These are phyloP conservation scores for Pterobdella sp. DNA, from an alignment of 2,888 invertebrate species.

Conservation along the genomic window DNA sequence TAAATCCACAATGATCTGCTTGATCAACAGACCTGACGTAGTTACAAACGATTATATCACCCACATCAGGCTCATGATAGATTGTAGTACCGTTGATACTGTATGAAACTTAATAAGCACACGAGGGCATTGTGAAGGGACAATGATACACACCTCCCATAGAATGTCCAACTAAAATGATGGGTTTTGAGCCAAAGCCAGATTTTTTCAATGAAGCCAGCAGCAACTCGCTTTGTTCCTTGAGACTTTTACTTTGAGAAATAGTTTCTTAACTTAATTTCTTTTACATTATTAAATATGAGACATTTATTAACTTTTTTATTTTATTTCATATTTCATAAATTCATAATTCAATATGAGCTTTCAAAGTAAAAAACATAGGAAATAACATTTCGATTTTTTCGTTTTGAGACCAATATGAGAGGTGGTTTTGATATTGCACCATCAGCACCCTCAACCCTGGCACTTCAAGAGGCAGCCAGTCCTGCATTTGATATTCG, in stretches of 20 bases:
- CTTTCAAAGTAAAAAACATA: background rate
- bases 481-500: slow-evolving; percentile 59
- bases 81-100: background rate
- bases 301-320: background rate
- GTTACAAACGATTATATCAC: background rate
- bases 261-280: background rate
- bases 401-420: slow-evolving; percentile 42
- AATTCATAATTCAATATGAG: background rate
- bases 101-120: background rate
- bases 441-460: slow-evolving; percentile 72
- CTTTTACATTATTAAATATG: background rate
- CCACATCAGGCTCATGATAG: background rate
- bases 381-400: background rate
- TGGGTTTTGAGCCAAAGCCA: slow-evolving; percentile 71
- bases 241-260: slow-evolving; percentile 41
- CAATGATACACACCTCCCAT: slow-evolving; percentile 68
- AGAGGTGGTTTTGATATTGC: slow-evolving; percentile 69
- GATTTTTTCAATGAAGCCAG: slow-evolving; percentile 63
- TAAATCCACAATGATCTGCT: slow-evolving; percentile 59
- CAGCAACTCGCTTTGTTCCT: slow-evolving; percentile 41
- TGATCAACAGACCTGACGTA: slow-evolving; percentile 65
- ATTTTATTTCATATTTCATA: background rate
- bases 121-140: background rate
- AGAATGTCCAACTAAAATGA: slow-evolving; percentile 84
- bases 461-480: slow-evolving; percentile 73